Percentiles rank a stretch among this genome's conserved stretches.
Evolutionary conservation across 2,113 vertebrate genomes (phyloP).

Genomic region (Thamnophis sirtalis): DNA sequence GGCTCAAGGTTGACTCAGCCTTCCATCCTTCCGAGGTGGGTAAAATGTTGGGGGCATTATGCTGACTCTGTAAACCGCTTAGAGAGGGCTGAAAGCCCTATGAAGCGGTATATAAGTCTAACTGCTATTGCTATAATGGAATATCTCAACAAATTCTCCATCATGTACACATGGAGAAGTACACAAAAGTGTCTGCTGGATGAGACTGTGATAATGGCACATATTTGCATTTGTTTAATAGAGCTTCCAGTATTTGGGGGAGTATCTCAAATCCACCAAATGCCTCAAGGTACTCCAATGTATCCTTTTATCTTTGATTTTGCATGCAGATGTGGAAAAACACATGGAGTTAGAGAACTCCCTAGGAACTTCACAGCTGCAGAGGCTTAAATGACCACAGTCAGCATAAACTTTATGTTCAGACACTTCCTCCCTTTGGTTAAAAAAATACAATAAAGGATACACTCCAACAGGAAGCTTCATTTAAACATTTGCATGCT

Average conservation of each 20-base stretch:
- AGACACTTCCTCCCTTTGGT: constrained; percentile 51
- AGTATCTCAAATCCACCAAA: constrained; percentile 45
- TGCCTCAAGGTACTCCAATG: constrained; percentile 36
- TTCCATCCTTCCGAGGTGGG: no score
- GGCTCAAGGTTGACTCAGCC: no score
- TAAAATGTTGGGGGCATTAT: no score
- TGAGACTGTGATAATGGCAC: constrained; percentile 21
- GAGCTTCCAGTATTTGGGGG: constrained; percentile 33
- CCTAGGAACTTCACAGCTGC: constrained; percentile 62
- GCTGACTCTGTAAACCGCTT: no score
- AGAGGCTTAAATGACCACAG: constrained; percentile 46
- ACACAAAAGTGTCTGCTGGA: constrained; percentile 11
- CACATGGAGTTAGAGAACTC: constrained; percentile 47
- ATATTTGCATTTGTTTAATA: constrained; percentile 33
- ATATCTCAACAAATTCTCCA: constrained; percentile 46
- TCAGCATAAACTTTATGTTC: constrained; percentile 48
- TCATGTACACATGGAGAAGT: constrained; percentile 9
- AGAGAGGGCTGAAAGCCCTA: no score
- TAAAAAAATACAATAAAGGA: not conserved
- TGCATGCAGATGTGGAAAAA: constrained; percentile 61
- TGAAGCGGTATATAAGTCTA: no score
- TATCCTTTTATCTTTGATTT: constrained; percentile 53
- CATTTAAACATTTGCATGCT: constrained; percentile 45
- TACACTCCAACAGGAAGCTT: not conserved
- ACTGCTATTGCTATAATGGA: no score